phyloP scores from a whole-genome alignment of 2,888 invertebrate genomes.

The Calameuta idolon region DNA sequence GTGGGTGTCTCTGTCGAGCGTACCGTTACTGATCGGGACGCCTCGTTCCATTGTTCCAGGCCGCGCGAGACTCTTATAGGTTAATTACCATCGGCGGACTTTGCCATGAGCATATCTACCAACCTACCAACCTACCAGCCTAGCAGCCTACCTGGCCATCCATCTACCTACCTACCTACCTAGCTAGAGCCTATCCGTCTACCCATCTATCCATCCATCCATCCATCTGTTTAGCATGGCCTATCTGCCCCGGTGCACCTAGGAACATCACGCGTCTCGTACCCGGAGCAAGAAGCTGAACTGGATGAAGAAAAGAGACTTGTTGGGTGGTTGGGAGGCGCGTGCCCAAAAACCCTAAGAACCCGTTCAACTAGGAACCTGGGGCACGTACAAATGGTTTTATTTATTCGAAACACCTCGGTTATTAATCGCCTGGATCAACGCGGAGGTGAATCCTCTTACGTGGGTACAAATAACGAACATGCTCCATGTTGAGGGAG shows the following conservation, averaged over 20 bases:
- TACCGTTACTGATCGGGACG: slow-evolving; percentile 7
- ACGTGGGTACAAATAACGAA: slow-evolving; percentile 65
- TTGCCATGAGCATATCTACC: not conserved
- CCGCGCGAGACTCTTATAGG: not conserved
- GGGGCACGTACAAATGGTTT: slow-evolving; percentile 53
- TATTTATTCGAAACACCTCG: slow-evolving; percentile 65
- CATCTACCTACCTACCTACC: no score
- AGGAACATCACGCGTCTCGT: no score
- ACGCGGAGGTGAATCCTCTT: slow-evolving; percentile 41
- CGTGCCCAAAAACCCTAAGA: slow-evolving; percentile 1
- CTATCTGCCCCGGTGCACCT: no score
- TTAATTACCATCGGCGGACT: not conserved
- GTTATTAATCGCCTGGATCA: slow-evolving; percentile 62
- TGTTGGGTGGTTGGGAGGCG: slow-evolving; percentile 4
- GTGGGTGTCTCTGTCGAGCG: slow-evolving; percentile 16
- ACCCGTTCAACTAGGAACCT: no score
- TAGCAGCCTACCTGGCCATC: not conserved
- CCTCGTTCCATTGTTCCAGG: slow-evolving; percentile 7
- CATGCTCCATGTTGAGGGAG: slow-evolving; percentile 51
- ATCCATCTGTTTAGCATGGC: no score
- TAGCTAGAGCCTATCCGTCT: no score
- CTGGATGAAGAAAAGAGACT: not conserved
- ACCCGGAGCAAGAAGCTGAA: no score
- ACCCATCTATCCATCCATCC: no score
- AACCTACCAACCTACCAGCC: not conserved